Evolutionary conservation across 2,888 invertebrate species (phyloP), one percentile per base, ranked within the genome.

Genomic region (Sinohyriopsis cumingii): DNA sequence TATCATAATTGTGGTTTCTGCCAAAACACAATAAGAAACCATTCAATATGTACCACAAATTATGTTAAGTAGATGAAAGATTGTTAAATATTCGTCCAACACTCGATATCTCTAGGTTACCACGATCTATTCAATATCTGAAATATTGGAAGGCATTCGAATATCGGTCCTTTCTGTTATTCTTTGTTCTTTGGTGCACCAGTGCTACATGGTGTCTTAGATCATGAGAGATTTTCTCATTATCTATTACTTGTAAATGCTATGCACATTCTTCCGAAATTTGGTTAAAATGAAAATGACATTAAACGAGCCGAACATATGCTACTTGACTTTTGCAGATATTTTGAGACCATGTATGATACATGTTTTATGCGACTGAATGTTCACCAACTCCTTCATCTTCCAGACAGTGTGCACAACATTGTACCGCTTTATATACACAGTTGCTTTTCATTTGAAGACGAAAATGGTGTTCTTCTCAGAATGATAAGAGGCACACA

Each of bases 361-460:
- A n/a, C n/a, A n/a, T n/a, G n/a, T 67, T 72, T 61, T 55, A 76
- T 78, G 74, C 69, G 71, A 15, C 62, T 74, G 3, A 76, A 78
- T 67, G 5, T 78, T 15, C 78, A 78, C 63, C 74, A 78, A 33
- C 59, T 78, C 19, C 6, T 76, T 19, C 78, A 78, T 65, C 59
- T 78, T n/a, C 63, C 73, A 60, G 79, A 77, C 55, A 66, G 69
- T 70, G 79, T 79, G 0, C 56, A 75, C 22, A 28, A 59, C 18
- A 22, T 77, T 33, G 79, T 76, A 76, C 75, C 25, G 25, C 25
- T 25, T 25, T 25, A 25, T 25, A 25, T 4, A 6, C 71, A 73
- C 54, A 73, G 71, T 25, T 79, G 76, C 61, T 79, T 77, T 72
- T 67, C 73, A 33, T 79, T 77, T 66, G 79, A 77, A 57, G 69